Base-by-base conservation (phyloP, 2,113 vertebrate genomes). In the Pseudorhombus dupliciocellatus region DNA sequence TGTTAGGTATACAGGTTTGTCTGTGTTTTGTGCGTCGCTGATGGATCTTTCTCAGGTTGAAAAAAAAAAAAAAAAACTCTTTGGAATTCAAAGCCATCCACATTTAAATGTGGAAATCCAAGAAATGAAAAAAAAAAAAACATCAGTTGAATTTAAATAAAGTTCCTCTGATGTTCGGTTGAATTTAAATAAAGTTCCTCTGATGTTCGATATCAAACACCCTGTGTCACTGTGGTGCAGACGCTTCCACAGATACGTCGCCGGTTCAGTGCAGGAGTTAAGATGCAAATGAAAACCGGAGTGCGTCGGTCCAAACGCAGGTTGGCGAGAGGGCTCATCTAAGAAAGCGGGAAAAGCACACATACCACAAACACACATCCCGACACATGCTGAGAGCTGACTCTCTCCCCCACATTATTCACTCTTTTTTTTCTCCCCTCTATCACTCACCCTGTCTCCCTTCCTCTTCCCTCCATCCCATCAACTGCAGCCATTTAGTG, bases 401-500 rank as follows among this genome's bases (percentile, higher is more conserved):
- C 74, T 66, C 62, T 54, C 56, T 60, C 44, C 55, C 55, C 69
- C 50, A 68, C 60, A 48, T 74, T 71, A 71, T 77, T 67, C 57
- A 56, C 7, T 56, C 60, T n/a, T 63, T 76, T 54, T 63, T 48
- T 60, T 75, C 71, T 46, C 42, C 7, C 42, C 42, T 46, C 42
- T 18, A 18, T 18, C 42, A 15, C 48, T 10, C 54, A 44, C 77
- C 58, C 37, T 64, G 20, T 61, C 72, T 70, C 58, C 48, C 69
- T 71, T 79, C 72, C 66, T 71, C 63, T 52, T 78, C 69, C 68
- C 73, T 59, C 82, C 68, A 73, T 73, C 70, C 75, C 68, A 74
- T 70, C 71, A 75, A 79, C 72, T 74, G 77, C 68, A 75, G 77
- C 80, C 70, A 73, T 86, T 84, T 82, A 73, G 81, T 76, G 75